Conservation (phyloP, 2,888 invertebrate species). For the Drosophila pullipes region DNA sequence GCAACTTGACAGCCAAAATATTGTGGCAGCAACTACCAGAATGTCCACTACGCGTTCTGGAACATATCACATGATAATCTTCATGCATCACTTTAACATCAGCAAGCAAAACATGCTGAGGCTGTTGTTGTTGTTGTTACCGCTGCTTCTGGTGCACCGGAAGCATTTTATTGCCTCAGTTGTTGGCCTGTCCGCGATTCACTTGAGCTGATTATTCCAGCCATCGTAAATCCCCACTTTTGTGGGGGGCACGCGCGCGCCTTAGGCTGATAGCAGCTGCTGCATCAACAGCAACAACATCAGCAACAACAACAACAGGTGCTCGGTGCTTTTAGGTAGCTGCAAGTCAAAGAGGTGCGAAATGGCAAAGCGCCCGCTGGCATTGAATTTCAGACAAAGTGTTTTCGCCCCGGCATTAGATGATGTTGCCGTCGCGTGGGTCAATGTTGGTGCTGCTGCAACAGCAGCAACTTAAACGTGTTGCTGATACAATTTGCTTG, state of each 20-base stretch:
- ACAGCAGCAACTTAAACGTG: slow-evolving; percentile 65
- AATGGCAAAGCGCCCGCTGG: slow-evolving; percentile 77
- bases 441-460: slow-evolving; percentile 53
- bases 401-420: slow-evolving; percentile 74
- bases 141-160: slow-evolving; percentile 69
- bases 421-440: slow-evolving; percentile 76
- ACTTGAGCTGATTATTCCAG: slow-evolving; percentile 75
- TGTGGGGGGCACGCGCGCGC: slow-evolving; percentile 77
- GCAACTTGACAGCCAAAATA: slow-evolving; percentile 63
- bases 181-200: slow-evolving; percentile 71
- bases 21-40: slow-evolving; percentile 44
- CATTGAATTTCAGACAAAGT: slow-evolving; percentile 81
- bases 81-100: slow-evolving; percentile 80
- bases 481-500: slow-evolving; percentile 78
- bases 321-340: slow-evolving; percentile 59
- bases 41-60: slow-evolving; percentile 64
- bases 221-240: slow-evolving; percentile 75
- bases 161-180: slow-evolving; percentile 78
- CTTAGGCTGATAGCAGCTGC: slow-evolving; percentile 56
- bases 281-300: slow-evolving; percentile 37
- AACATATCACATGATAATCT: slow-evolving; percentile 82
- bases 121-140: slow-evolving; percentile 51
- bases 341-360: slow-evolving; percentile 77
- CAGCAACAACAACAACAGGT: slow-evolving; percentile 46
- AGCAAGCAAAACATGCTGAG: slow-evolving; percentile 40